phyloP scores from a whole-genome alignment of 2,113 vertebrate genomes.

The Procavia capensis region DNA sequence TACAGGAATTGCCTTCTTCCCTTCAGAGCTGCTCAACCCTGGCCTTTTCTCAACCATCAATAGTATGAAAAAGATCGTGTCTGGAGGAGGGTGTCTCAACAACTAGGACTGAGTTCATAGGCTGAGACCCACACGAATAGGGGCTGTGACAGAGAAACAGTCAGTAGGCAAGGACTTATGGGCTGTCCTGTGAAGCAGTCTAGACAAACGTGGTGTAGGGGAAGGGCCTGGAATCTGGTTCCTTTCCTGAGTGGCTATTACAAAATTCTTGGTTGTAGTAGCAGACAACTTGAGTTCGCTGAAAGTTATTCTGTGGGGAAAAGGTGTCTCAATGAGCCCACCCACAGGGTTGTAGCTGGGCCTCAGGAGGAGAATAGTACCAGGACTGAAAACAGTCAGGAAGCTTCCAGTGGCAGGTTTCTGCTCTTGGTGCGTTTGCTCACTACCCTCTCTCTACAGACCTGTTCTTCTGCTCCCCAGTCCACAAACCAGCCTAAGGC shows the following conservation, averaged over 20 bases:
- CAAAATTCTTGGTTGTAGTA: neutral
- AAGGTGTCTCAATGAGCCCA: neutral
- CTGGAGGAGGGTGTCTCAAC: slow-evolving; percentile 48
- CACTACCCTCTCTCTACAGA: neutral
- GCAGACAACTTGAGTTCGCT: neutral
- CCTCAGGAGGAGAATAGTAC: neutral
- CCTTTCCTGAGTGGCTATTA: neutral
- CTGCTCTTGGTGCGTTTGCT: neutral
- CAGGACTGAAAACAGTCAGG: neutral
- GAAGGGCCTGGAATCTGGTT: neutral
- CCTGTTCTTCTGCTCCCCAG: neutral
- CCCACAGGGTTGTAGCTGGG: neutral
- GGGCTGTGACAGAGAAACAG: neutral
- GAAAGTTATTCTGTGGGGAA: neutral
- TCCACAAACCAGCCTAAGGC: neutral
- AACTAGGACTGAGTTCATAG: neutral
- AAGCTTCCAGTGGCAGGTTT: neutral
- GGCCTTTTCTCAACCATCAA: slow-evolving; percentile 55
- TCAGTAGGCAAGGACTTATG: neutral
- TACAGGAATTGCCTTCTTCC: neutral
- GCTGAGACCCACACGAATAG: neutral
- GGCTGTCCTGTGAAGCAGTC: neutral
- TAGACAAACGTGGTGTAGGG: neutral
- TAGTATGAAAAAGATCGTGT: slow-evolving; percentile 75
- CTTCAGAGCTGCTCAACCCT: slow-evolving; percentile 64